A percentile compares a stretch with the other conserved stretches of the same genome.
phyloP scores from a whole-genome alignment of 1,140 invertebrate species.

The Drosophila leontia region DNA sequence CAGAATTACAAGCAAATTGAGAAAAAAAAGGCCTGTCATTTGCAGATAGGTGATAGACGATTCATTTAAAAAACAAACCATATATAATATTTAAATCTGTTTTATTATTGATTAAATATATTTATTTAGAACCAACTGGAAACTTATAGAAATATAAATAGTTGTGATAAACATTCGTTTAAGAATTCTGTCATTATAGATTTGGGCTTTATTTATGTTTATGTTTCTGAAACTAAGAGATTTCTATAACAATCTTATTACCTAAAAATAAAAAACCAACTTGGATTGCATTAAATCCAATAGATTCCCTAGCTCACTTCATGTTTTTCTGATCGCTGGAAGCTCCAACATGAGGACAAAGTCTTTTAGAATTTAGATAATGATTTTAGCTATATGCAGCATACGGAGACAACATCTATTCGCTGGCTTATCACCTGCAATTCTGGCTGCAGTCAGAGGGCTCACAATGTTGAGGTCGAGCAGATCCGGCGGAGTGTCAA shows the following conservation, averaged over 20 bases:
- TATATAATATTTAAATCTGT: neutral
- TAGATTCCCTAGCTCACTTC: neutral
- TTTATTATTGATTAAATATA: too few species aligned
- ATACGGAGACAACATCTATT: constrained; percentile 5
- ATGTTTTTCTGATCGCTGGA: neutral
- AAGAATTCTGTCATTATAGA: too few species aligned
- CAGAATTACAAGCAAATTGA: neutral
- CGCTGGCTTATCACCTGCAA: constrained; percentile 36
- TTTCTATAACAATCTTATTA: too few species aligned
- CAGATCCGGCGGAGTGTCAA: constrained; percentile 70
- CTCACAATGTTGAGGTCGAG: constrained; percentile 35
- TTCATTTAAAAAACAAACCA: too few species aligned
- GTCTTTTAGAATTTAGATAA: constrained; percentile 17
- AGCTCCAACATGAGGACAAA: neutral
- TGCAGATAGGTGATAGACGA: neutral
- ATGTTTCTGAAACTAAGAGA: neutral
- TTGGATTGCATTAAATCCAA: neutral
- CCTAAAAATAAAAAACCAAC: too few species aligned
- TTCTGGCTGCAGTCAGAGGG: constrained; percentile 16
- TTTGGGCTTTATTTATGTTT: neutral
- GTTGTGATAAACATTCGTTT: neutral
- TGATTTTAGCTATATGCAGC: constrained; percentile 19
- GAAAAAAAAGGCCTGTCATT: constrained; percentile 10
- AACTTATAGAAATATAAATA: neutral
- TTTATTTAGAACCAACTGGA: neutral